Evolutionary conservation across 2,888 invertebrate genomes (phyloP).

Genomic region (Antitype chi): DNA sequence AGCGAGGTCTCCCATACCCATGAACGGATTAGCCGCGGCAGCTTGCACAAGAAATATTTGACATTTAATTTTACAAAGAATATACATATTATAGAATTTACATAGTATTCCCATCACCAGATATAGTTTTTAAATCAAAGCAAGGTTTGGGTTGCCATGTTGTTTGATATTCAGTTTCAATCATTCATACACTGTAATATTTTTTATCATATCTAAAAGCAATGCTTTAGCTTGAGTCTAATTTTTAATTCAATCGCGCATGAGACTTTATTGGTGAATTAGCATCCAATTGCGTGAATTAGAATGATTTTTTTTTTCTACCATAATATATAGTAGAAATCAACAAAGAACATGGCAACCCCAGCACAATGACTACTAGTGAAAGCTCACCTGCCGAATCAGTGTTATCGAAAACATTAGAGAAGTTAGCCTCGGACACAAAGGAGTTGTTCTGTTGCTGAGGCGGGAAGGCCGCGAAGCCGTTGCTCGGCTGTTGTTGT

Average conservation of each 20-base stretch:
- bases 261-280: not conserved
- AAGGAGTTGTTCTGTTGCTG: conserved; percentile 89
- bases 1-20: conserved; percentile 91
- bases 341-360: conserved; percentile 64
- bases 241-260: not conserved
- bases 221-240: not conserved
- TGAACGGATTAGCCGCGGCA: conserved; percentile 92
- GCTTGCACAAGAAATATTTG: conserved; percentile 83
- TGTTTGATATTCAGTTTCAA: conserved; percentile 29
- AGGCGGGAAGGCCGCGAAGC: conserved; percentile 78
- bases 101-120: conserved; percentile 67
- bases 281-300: not conserved
- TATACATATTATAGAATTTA: conserved; percentile 52
- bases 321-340: conserved; percentile 43
- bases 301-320: conserved; percentile 6
- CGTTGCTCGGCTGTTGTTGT: conserved; percentile 77
- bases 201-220: not conserved
- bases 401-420: conserved; percentile 95
- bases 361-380: conserved; percentile 68
- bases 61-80: conserved; percentile 65
- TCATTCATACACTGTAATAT: not conserved
- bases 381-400: conserved; percentile 92
- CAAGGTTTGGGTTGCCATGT: conserved; percentile 65
- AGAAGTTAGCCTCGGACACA: conserved; percentile 96
- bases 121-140: conserved; percentile 63